These are phyloP conservation scores for Gadus chalcogrammus DNA, from an alignment of 2,113 vertebrate genomes.

Conservation along the genomic window DNA sequence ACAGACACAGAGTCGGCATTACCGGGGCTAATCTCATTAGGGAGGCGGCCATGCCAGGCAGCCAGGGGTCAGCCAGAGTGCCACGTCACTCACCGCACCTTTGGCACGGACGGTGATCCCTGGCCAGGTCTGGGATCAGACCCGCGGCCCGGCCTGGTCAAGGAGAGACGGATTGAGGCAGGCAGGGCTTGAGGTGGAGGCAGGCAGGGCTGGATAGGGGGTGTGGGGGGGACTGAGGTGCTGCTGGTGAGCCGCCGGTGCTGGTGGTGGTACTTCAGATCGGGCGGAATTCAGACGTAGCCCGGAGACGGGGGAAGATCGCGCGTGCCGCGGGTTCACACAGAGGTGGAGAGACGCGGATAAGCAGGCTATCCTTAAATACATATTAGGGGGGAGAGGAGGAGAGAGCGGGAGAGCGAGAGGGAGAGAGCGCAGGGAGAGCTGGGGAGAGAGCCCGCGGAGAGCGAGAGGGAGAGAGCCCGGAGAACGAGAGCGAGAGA, in stretches of 20 bases:
- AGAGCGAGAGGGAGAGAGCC: constrained; percentile 9
- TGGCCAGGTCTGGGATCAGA: constrained; percentile 45
- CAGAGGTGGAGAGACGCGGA: constrained; percentile 34
- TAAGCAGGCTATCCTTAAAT: constrained; percentile 10
- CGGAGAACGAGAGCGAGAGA: background rate
- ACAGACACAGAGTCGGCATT: constrained; percentile 78
- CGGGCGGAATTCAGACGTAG: constrained; percentile 9
- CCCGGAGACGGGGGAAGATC: background rate
- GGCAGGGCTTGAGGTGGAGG: no score
- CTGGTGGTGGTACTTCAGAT: constrained; percentile 14
- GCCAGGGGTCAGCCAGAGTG: constrained; percentile 78
- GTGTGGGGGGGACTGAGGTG: background rate
- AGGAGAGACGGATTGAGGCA: constrained; percentile 29
- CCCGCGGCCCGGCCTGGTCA: constrained; percentile 37
- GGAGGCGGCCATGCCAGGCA: constrained; percentile 71
- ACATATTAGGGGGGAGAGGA: constrained; percentile 9
- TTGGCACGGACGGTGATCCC: constrained; percentile 67
- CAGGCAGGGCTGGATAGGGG: constrained; percentile 17
- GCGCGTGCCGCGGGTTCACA: constrained; percentile 26
- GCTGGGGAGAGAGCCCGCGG: no score
- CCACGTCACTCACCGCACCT: constrained; percentile 77
- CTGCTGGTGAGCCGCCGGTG: background rate
- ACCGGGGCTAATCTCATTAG: constrained; percentile 79
- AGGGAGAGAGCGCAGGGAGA: no score
- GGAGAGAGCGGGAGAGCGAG: constrained; percentile 20